A percentile compares a stretch with the other conserved stretches of the same genome.
phyloP scores from a whole-genome alignment of 1,140 invertebrate species.

The Tetragnatha versicolor region DNA sequence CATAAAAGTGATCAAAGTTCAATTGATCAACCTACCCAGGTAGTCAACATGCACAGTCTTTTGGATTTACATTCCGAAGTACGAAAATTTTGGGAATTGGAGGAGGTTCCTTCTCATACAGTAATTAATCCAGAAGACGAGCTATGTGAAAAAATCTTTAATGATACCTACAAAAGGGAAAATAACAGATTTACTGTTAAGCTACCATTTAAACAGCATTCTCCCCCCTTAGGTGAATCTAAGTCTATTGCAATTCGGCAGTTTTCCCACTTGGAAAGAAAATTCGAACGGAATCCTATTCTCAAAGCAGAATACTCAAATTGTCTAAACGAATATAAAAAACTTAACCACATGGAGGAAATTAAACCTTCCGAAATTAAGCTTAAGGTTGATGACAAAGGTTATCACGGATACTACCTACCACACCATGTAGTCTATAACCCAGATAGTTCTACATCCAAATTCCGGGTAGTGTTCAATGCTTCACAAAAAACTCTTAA shows the following conservation, averaged over 20 bases:
- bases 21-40: not conserved
- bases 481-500: not conserved
- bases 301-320: too few species aligned
- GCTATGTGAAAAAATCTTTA: not conserved
- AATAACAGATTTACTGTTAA: not conserved
- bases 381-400: not conserved
- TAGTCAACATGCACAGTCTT: not conserved
- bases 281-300: too few species aligned
- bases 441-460: not conserved
- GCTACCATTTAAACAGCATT: not conserved
- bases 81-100: not conserved
- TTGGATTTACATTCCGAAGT: not conserved
- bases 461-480: not conserved
- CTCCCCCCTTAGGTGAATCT: not conserved
- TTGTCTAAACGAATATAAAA: too few species aligned
- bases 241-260: not conserved
- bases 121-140: not conserved
- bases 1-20: not conserved
- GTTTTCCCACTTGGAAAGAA: not conserved
- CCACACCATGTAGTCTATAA: not conserved
- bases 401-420: not conserved
- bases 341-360: too few species aligned
- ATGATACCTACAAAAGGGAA: not conserved
- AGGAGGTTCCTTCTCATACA: not conserved
- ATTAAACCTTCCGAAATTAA: too few species aligned